Evolutionary conservation across 2,888 invertebrate genomes (phyloP), one percentile per base, ranked within the genome.

Genomic region (Lottia scabra): DNA sequence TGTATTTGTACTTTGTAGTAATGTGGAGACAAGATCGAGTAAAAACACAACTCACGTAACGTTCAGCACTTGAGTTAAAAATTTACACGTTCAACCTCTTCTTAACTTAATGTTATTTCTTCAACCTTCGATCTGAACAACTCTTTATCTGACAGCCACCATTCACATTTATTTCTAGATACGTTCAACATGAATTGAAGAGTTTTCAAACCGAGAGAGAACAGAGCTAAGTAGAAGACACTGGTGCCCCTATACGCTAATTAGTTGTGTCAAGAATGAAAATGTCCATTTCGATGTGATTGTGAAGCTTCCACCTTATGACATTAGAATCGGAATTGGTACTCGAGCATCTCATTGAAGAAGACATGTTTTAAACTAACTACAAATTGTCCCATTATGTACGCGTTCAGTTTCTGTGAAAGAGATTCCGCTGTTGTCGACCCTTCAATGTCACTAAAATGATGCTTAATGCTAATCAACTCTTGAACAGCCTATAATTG

Each of bases 341-440:
- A 63, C 68, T 69, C 63, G 43, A 69, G 43, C 63, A 63, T 45
- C 46, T 63, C 68, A 45, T 44, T 63, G 45, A 43, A 44, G 63
- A 63, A 45, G 68, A 69, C 68, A 69, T 69, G 68, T 69, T 69
- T 69, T 63, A 69, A 69, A 63, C 68, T 63, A 63, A 69, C 68
- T 62, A 69, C 68, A 69, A 69, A 69, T 63, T 46, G 68, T 69
- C 68, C 68, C 46, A 69, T 69, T 69, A 69, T 69, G 63, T 43
- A 63, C 68, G 38, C 63, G 68, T 45, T 69, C 68, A 63, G 63
- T 63, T 26, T 43, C 63, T 69, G 44, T 69, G 44, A 69, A 63
- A 63, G 44, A 63, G 63, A 69, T 63, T 69, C 68, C 68, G 68
- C 63, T 69, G 63, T 26, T 45, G 63, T 56, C 68, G 63, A 63